Conservation (phyloP, 2,888 invertebrate species). For the Luffia ferchaultella region DNA sequence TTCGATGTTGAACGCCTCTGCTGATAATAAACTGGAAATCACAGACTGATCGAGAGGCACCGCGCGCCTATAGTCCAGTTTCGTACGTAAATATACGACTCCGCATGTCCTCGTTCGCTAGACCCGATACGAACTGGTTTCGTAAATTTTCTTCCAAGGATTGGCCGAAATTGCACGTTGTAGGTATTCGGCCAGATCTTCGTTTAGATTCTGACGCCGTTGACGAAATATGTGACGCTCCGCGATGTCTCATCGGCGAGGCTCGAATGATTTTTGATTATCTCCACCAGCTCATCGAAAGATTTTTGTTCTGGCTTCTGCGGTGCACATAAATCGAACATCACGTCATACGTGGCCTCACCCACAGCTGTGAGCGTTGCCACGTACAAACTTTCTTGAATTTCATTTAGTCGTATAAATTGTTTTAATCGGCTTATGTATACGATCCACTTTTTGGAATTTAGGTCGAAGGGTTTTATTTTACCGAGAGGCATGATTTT, state of each 20-base stretch:
- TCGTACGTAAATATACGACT: conserved; percentile 2
- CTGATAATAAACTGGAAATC: no score
- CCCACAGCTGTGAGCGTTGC: conserved; percentile 2
- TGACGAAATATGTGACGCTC: no score
- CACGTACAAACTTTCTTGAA: background rate
- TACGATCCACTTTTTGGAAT: background rate
- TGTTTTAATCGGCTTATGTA: conserved; percentile 1
- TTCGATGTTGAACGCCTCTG: no score
- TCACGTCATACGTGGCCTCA: no score
- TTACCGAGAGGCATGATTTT: background rate
- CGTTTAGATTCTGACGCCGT: no score
- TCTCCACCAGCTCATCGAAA: background rate
- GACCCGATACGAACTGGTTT: conserved; percentile 4
- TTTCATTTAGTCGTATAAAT: background rate
- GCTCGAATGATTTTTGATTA: conserved; percentile 2
- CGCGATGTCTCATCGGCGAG: conserved; percentile 1
- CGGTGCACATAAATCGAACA: no score
- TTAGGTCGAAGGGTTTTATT: background rate
- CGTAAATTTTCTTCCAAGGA: conserved; percentile 3
- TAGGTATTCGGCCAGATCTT: conserved; percentile 3
- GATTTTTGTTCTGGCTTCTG: no score
- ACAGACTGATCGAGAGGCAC: no score
- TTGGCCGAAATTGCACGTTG: conserved; percentile 3
- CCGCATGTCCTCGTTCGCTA: conserved; percentile 3
- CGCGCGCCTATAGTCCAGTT: no score